A percentile compares a stretch with the other conserved stretches of the same genome.
Conservation (phyloP, 2,888 invertebrate genomes). For the Leptopilina myrica region DNA sequence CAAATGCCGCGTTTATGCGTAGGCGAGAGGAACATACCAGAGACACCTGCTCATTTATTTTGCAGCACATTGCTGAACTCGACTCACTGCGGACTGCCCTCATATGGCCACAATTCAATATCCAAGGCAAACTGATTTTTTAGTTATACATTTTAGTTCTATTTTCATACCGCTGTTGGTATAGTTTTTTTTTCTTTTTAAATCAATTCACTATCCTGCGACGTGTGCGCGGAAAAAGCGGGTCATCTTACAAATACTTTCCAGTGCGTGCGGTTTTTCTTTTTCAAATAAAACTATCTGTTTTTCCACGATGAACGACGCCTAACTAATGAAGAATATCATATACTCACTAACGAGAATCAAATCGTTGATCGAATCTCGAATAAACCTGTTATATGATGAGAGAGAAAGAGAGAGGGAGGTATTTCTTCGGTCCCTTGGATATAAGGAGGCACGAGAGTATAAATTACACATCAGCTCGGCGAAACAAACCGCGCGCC, state of each 20-base stretch:
- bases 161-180: background rate
- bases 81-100: background rate
- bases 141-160: background rate
- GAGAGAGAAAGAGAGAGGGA: too few species aligned
- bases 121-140: slow-evolving; percentile 12
- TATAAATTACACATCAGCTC: slow-evolving; percentile 35
- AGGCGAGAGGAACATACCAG: slow-evolving; percentile 73
- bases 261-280: too few species aligned
- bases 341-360: slow-evolving; percentile 20
- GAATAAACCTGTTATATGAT: slow-evolving; percentile 31
- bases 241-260: too few species aligned
- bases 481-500: background rate
- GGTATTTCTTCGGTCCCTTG: background rate
- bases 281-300: too few species aligned
- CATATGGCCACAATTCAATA: slow-evolving; percentile 37
- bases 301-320: background rate
- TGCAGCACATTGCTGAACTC: slow-evolving; percentile 30
- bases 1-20: slow-evolving; percentile 65
- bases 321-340: slow-evolving; percentile 36
- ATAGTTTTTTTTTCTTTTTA: background rate
- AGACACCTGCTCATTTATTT: slow-evolving; percentile 69
- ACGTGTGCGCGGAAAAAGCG: too few species aligned
- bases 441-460: slow-evolving; percentile 12
- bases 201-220: too few species aligned
- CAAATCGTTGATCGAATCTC: slow-evolving; percentile 37